Percentiles rank a stretch among this genome's conserved stretches.
phyloP scores from a whole-genome alignment of 2,797 vertebrate genomes.

The Hypotaenidia okinawae region DNA sequence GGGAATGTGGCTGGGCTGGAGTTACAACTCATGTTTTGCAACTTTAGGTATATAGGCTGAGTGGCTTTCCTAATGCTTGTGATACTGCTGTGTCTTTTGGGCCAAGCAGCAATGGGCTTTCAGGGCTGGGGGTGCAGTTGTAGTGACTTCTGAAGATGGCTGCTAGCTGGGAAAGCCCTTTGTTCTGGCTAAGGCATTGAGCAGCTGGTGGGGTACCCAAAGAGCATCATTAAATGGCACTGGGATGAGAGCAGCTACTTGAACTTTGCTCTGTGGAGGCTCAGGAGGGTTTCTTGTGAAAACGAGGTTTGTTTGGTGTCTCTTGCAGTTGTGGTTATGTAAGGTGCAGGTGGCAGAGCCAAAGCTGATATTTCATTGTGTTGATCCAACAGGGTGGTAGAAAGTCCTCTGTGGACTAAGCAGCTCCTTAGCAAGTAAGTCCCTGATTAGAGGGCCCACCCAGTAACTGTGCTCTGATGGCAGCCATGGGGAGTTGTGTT shows the following conservation, averaged over 20 bases:
- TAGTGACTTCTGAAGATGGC: background rate
- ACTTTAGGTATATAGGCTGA: background rate
- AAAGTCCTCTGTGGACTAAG: background rate
- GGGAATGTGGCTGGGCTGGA: background rate
- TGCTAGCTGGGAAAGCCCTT: background rate
- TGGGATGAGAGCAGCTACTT: background rate
- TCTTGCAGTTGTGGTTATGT: accelerated
- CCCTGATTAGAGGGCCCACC: accelerated
- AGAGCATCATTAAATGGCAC: background rate
- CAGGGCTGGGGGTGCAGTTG: background rate
- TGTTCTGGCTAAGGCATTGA: accelerated
- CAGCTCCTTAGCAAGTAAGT: background rate
- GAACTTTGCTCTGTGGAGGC: background rate
- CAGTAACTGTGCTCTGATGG: background rate
- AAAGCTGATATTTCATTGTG: background rate
- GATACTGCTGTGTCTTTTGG: background rate
- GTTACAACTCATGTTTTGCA: accelerated
- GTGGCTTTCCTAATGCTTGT: background rate
- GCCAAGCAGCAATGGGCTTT: accelerated
- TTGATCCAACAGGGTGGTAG: background rate
- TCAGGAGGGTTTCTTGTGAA: background rate
- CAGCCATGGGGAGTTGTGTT: background rate
- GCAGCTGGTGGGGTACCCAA: background rate
- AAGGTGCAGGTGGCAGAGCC: background rate
- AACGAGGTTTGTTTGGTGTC: background rate